Evolutionary conservation across 2,113 vertebrate genomes (phyloP), one percentile per base, ranked within the genome.

Genomic region (Lophura nycthemera): DNA sequence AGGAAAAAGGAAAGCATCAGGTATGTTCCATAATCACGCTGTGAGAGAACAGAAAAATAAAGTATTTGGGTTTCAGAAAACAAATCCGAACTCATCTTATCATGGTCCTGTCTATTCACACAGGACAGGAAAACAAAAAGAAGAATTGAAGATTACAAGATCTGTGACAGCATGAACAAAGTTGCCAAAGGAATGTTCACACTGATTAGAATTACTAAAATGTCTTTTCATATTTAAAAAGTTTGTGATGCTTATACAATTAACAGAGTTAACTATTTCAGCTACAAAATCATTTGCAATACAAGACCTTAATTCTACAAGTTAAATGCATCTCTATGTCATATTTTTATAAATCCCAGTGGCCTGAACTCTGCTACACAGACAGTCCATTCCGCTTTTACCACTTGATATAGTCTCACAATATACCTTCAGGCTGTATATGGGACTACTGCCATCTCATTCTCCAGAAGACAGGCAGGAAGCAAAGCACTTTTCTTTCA

Each of bases 1-100:
- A 92, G 21, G 12, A 56, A 89, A 93, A 78, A 93, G 67, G 64
- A 90, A 71, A 36, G 72, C 9, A 57, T 61, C 21, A 91, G 75
- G 69, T 11, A 29, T 30, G 54, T 24, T 50, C 42, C 42, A 80
- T 81, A 89, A 61, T 22, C 22, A 65, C 0, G 0, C 8, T 71
- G 40, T 34, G n/a, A 89, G 66, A 83, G 36, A 75, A 63, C 15
- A 64, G 50, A 89, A 81, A 64, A 34, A 64, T 18, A 42, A 85
- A 82, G 7, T 36, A 10, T 45, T 48, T 50, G 34, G 57, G 18
- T 27, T 77, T 45, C 36, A 83, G 38, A 78, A 85, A 84, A 36
- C 48, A 54, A 30, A 80, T 42, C 40, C 48, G 63, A 79, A 56
- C 15, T 52, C 24, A 30, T 25, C 56, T 82, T 30, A 30, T 64